Base-by-base conservation (phyloP, 2,888 invertebrate species). In the Tholera decimalis region DNA sequence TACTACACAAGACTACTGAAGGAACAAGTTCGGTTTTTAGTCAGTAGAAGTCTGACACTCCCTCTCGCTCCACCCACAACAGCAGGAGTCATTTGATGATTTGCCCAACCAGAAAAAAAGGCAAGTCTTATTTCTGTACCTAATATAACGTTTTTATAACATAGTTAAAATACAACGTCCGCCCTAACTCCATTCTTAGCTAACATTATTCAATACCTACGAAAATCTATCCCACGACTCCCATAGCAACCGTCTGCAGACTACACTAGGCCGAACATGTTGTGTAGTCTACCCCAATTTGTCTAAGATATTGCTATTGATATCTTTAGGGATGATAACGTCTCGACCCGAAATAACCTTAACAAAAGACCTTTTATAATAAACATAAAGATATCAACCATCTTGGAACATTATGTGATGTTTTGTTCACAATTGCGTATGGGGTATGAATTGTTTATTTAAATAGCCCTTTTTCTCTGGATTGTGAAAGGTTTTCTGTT, bases 241-340 rank as follows among this genome's bases (percentile, higher is more conserved):
- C 49, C 63, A 62, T 81, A 81, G 71, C 74, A 74, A 79, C 66
- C 46, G 64, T 44, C 79, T 81, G 68, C 79, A 64, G 20, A 11
- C 20, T 33, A 57, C 56, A 61, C 41, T 57, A 59, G 43, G 26
- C 37, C 24, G 44, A 62, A 58, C 57, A 37, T 51, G 43, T 51
- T 46, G 24, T 30, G 57, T 64, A 61, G 18, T n/a, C 43, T 50
- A 63, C 63, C 75, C 59, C 58, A 55, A 76, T 76, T 79, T 73
- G 57, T 44, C 53, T 47, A 39, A 47, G 30, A 62, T 50, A 54
- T 58, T 43, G 24, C 39, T 46, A 59, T 61, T 41, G 44, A 58
- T 15, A 26, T 49, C 7, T 61, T 30, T 20, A 30, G 37, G 18
- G 46, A 69, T 65, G 39, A 61, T 68, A 58, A 56, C 50, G 59